Percentiles rank a stretch among this genome's conserved stretches.
Conservation (phyloP, 2,113 vertebrate genomes). For the Gymnarchus niloticus region DNA sequence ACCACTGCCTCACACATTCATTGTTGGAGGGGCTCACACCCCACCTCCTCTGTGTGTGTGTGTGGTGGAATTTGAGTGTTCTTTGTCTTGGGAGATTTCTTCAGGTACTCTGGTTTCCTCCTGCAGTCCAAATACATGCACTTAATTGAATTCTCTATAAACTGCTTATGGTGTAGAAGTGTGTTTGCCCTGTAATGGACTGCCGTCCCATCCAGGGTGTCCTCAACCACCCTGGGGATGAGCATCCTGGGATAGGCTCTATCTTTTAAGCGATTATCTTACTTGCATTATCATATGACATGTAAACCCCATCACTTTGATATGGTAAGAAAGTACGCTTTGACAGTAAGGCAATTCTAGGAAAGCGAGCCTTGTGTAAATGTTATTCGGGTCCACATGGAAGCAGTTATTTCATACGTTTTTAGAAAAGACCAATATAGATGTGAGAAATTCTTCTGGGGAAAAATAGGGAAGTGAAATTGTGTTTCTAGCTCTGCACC, state of each 20-base stretch:
- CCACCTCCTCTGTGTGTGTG: no score
- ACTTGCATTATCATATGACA: background rate
- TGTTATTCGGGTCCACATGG: background rate
- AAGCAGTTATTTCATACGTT: background rate
- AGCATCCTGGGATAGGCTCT: background rate
- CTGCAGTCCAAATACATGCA: no score
- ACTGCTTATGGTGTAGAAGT: no score
- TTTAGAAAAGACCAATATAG: background rate
- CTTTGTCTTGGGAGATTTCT: no score
- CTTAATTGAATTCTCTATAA: no score
- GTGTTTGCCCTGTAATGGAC: no score
- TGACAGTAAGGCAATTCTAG: background rate
- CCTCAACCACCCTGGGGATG: no score
- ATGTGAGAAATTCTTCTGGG: background rate
- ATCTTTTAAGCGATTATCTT: background rate
- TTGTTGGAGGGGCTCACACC: no score
- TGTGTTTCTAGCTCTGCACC: background rate
- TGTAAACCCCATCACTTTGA: background rate
- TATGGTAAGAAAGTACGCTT: background rate
- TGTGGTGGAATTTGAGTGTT: no score
- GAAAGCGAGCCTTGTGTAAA: background rate
- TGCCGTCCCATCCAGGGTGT: no score
- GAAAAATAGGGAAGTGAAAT: background rate
- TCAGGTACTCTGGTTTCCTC: no score
- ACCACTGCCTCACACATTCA: no score